Conservation (phyloP, 2,888 invertebrate species). For the Cheilosia soror region DNA sequence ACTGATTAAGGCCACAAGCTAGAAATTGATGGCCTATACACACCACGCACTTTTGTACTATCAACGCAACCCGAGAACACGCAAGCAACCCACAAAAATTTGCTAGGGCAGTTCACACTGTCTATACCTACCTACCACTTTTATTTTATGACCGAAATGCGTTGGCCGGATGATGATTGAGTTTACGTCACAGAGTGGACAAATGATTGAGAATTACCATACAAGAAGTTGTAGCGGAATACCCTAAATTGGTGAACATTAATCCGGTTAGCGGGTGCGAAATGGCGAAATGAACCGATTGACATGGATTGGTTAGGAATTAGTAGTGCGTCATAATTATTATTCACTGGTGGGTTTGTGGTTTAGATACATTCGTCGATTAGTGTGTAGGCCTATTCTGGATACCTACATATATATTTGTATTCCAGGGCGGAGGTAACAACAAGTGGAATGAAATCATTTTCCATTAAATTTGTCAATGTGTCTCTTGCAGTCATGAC, state of each 20-base stretch:
- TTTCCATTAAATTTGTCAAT: too few relatives aligned
- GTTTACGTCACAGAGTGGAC: slow-evolving; percentile 26
- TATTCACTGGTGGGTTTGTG: too few relatives aligned
- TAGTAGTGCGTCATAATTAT: neutral
- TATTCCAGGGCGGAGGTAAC: neutral
- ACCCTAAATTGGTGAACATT: slow-evolving; percentile 38
- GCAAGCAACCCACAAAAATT: slow-evolving; percentile 38
- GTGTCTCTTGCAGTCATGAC: too few relatives aligned
- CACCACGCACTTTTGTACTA: slow-evolving; percentile 33
- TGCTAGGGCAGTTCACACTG: slow-evolving; percentile 17
- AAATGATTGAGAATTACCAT: slow-evolving; percentile 51
- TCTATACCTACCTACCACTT: neutral
- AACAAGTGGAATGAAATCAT: neutral
- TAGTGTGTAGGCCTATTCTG: too few relatives aligned
- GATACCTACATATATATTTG: too few relatives aligned
- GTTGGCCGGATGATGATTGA: slow-evolving; percentile 36
- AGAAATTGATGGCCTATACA: slow-evolving; percentile 39
- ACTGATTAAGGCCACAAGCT: slow-evolving; percentile 59
- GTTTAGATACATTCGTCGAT: too few relatives aligned
- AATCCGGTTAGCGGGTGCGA: slow-evolving; percentile 25
- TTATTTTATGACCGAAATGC: slow-evolving; percentile 21
- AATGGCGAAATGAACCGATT: slow-evolving; percentile 26
- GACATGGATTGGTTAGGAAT: slow-evolving; percentile 9
- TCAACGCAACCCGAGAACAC: slow-evolving; percentile 18
- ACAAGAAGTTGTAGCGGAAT: slow-evolving; percentile 37